phyloP scores from a whole-genome alignment of 2,797 vertebrate species.

The Pteropus rufus region DNA sequence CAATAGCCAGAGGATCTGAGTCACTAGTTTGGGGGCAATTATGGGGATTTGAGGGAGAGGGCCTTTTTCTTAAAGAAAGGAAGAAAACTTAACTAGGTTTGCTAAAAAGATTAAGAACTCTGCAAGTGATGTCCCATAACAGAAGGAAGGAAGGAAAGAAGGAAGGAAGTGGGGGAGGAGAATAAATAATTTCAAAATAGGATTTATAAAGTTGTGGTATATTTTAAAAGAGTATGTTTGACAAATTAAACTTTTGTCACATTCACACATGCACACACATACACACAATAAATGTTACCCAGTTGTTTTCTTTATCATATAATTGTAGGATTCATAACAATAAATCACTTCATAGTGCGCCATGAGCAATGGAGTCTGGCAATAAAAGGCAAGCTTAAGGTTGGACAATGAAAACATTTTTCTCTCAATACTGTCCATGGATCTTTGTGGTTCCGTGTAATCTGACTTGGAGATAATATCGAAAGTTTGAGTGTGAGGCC shows the following conservation, averaged over 20 bases:
- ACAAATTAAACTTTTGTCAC: neutral
- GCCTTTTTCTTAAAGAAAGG: too few species aligned
- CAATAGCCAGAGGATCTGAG: too few species aligned
- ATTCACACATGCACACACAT: neutral
- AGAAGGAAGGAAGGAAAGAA: neutral
- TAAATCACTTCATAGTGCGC: neutral
- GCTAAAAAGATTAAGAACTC: too few species aligned
- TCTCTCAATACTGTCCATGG: neutral
- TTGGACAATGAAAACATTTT: neutral
- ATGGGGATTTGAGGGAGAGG: too few species aligned
- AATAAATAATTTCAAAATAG: neutral
- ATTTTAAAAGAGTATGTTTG: neutral
- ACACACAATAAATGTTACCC: neutral
- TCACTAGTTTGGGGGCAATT: too few species aligned
- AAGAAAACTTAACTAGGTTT: too few species aligned
- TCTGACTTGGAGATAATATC: neutral
- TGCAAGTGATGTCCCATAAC: too few species aligned
- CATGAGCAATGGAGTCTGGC: neutral
- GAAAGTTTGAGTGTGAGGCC: neutral
- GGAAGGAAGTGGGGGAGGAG: neutral
- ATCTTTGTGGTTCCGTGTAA: neutral
- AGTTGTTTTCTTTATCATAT: neutral
- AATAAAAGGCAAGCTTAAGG: neutral
- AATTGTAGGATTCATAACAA: neutral
- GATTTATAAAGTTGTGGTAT: neutral